Evolutionary conservation across 2,797 vertebrate species (phyloP).

Genomic region (Aeoliscus strigatus): DNA sequence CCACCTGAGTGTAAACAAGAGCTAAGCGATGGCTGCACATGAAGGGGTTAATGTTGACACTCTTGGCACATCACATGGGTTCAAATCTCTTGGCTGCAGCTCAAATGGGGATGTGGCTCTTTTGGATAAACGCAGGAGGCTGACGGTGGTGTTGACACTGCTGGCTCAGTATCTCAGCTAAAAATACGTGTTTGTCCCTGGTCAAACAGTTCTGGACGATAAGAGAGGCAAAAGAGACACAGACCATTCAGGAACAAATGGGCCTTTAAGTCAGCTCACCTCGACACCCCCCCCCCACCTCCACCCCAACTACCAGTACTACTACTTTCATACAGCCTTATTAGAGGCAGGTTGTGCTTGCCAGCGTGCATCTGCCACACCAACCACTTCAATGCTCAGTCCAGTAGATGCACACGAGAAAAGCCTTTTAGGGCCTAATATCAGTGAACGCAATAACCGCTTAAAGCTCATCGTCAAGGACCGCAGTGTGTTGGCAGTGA

Average conservation of each 20-base stretch:
- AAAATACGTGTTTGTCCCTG: slow-evolving; percentile 37
- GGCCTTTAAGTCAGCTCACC: slow-evolving; percentile 19
- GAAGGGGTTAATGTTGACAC: slow-evolving; percentile 26
- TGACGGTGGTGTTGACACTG: slow-evolving; percentile 36
- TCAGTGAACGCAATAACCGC: slow-evolving; percentile 6
- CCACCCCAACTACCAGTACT: not conserved
- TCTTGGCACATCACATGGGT: slow-evolving; percentile 12
- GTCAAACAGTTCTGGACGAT: slow-evolving; percentile 50
- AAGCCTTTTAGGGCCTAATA: slow-evolving; percentile 12
- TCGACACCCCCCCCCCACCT: too few species aligned
- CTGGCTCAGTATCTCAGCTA: slow-evolving; percentile 37
- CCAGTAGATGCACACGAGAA: not conserved
- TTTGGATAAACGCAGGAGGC: slow-evolving; percentile 46
- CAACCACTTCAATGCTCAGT: too few species aligned
- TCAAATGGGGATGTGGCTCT: slow-evolving; percentile 31
- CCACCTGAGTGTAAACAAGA: too few species aligned
- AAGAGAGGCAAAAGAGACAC: slow-evolving; percentile 48
- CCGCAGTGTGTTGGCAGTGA: not conserved
- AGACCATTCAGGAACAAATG: slow-evolving; percentile 28
- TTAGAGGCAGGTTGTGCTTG: slow-evolving; percentile 3
- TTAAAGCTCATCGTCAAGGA: slow-evolving; percentile 2
- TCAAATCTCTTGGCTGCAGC: slow-evolving; percentile 36
- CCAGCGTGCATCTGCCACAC: not conserved
- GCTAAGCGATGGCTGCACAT: too few species aligned
- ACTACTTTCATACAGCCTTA: slow-evolving; percentile 6